phyloP scores from a whole-genome alignment of 2,113 vertebrate genomes.

The Marmota monax region DNA sequence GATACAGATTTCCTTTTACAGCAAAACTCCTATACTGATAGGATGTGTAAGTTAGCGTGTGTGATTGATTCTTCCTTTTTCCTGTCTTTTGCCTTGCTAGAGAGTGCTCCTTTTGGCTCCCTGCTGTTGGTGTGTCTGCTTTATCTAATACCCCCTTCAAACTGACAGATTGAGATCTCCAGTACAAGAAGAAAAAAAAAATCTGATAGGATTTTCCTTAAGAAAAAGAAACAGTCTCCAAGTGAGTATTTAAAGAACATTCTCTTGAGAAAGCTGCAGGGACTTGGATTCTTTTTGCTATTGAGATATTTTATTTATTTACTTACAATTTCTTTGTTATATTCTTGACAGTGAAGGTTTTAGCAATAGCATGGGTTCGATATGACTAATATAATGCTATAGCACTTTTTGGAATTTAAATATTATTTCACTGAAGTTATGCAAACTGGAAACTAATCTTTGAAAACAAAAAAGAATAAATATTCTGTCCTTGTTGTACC shows the following conservation, averaged over 20 bases:
- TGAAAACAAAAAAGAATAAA: not conserved
- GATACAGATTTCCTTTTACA: not conserved
- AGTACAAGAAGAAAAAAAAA: not conserved
- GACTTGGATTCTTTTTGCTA: not conserved
- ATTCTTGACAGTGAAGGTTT: not conserved
- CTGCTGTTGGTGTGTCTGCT: not conserved
- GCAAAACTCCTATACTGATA: not conserved
- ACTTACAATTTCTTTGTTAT: conserved; percentile 20
- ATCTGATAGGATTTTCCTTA: conserved; percentile 16
- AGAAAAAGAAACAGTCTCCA: not conserved
- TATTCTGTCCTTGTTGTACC: not conserved
- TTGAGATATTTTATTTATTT: conserved; percentile 43
- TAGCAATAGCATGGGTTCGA: not conserved
- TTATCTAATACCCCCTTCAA: not conserved
- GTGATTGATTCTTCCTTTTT: not conserved
- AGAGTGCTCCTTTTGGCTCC: not conserved
- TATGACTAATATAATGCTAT: not conserved
- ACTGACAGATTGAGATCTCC: not conserved
- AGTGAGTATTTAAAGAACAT: not conserved
- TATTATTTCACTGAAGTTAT: not conserved
- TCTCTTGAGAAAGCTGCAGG: not conserved
- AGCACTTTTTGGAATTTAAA: not conserved
- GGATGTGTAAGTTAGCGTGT: not conserved
- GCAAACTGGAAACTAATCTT: not conserved
- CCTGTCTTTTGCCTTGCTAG: not conserved